phyloP scores from a whole-genome alignment of 2,888 invertebrate genomes.

The Xanthia icteritia region DNA sequence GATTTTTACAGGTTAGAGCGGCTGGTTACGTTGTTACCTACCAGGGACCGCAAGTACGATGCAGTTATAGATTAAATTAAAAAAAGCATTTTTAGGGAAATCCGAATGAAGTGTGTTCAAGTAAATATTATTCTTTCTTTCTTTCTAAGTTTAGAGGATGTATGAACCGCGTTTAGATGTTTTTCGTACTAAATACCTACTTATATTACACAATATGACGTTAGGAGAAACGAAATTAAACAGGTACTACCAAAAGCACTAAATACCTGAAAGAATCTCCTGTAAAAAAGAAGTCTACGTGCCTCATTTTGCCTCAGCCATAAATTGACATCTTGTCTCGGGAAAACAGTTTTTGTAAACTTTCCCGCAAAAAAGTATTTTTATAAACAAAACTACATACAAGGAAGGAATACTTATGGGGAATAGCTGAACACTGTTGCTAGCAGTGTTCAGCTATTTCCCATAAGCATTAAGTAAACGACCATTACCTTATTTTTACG shows the following conservation, averaged over 20 bases:
- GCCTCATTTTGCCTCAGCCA: neutral
- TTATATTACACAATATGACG: neutral
- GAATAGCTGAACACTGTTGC: too few species aligned
- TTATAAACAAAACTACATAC: neutral
- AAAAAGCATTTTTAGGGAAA: neutral
- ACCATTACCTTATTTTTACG: slow-evolving; percentile 47
- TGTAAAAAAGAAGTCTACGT: neutral
- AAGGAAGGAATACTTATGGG: slow-evolving; percentile 7
- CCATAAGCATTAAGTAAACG: slow-evolving; percentile 34
- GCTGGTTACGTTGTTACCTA: neutral
- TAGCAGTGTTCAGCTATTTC: slow-evolving; percentile 43
- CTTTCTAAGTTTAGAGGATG: neutral
- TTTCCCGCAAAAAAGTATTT: neutral
- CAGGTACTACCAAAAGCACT: neutral
- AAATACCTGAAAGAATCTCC: neutral
- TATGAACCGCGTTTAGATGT: neutral
- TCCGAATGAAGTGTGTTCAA: neutral
- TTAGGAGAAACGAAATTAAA: neutral
- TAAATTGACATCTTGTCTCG: neutral
- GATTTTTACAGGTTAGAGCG: too few species aligned
- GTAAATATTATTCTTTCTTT: too few species aligned
- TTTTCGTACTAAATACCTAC: neutral
- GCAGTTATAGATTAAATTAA: neutral
- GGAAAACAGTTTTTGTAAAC: neutral
- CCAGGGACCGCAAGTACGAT: neutral